phyloP scores from a whole-genome alignment of 2,797 vertebrate genomes.

The Tympanoctomys barrerae region DNA sequence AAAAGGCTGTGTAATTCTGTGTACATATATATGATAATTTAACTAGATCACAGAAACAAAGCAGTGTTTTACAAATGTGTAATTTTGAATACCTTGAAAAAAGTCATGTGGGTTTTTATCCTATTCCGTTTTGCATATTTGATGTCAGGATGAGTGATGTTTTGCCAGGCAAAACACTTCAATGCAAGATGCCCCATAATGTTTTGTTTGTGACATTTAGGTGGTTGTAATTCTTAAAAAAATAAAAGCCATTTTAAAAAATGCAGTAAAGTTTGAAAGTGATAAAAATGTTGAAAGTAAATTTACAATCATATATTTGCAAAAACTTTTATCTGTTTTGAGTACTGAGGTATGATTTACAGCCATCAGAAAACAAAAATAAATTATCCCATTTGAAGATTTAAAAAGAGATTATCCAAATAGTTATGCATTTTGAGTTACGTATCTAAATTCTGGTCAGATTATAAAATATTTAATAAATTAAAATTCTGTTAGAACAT shows the following conservation, averaged over 20 bases:
- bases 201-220: conserved; percentile 52
- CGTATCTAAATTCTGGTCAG: not conserved
- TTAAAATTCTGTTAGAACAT: not conserved
- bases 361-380: not conserved
- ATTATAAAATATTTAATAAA: not conserved
- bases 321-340: conserved; percentile 13
- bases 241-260: not conserved
- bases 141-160: conserved; percentile 64
- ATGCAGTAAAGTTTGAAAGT: not conserved
- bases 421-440: not conserved
- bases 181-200: not conserved
- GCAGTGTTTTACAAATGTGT: conserved; percentile 84
- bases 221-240: not conserved
- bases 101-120: conserved; percentile 62
- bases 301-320: not conserved
- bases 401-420: conserved; percentile 3
- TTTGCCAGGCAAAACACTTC: conserved; percentile 79
- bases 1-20: conserved; percentile 74
- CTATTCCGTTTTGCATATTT: conserved; percentile 67
- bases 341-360: not conserved
- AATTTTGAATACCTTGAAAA: conserved; percentile 84
- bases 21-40: conserved; percentile 80
- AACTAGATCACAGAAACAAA: conserved; percentile 82
- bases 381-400: not conserved
- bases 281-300: not conserved